Conservation (phyloP, 23 tunicate genomes). For the Ciona savignyi region DNA sequence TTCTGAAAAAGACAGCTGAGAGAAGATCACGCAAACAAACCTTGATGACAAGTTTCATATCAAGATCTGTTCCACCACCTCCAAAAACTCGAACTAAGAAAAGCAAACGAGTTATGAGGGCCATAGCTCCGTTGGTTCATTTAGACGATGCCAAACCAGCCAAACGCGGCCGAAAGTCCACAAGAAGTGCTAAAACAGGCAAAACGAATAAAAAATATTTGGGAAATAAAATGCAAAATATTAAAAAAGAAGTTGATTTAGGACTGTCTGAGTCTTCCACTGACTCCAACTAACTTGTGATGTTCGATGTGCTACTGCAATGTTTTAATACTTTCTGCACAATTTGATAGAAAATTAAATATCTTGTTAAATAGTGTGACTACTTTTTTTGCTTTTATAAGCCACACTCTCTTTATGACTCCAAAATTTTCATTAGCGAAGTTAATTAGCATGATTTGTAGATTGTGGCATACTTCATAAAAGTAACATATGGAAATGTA, state of each 20-base stretch:
- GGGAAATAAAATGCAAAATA: background rate
- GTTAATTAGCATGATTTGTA: too few species aligned
- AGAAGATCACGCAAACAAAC: constrained; percentile 20
- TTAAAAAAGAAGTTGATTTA: background rate
- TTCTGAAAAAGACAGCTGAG: constrained; percentile 48
- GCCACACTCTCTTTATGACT: too few species aligned
- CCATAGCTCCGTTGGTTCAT: constrained; percentile 6
- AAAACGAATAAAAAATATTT: background rate
- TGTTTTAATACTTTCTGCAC: too few species aligned
- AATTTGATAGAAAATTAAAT: too few species aligned
- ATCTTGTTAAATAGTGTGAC: too few species aligned
- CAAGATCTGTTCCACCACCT: background rate
- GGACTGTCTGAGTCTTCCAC: background rate
- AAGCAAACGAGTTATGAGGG: constrained; percentile 70
- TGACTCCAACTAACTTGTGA: background rate
- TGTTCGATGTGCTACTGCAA: too few species aligned
- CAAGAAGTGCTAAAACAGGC: background rate
- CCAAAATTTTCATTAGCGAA: too few species aligned
- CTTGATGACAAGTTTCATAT: constrained; percentile 17
- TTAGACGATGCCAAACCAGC: background rate
- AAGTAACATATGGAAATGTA: too few species aligned
- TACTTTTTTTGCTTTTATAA: too few species aligned
- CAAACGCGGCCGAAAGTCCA: background rate
- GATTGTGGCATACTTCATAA: too few species aligned
- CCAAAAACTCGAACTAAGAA: constrained; percentile 22